Base-by-base conservation (phyloP, 1,140 invertebrate species). In the Drosophila leontia region DNA sequence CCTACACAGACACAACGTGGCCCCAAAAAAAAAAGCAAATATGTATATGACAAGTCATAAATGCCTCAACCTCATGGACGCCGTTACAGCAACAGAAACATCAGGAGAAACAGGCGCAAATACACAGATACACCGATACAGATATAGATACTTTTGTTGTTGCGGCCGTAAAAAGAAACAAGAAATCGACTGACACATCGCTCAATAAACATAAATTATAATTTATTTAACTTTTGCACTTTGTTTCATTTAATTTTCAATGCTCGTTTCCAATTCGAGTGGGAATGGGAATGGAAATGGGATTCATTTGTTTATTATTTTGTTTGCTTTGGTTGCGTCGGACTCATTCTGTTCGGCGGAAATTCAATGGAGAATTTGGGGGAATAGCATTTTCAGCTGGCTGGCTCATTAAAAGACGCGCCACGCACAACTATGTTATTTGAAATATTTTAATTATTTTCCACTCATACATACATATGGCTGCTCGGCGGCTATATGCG, bases 131-230 rank as follows among this genome's bases (percentile, higher is more conserved):
- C 53, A 23, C 19, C 34, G 47, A 13, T 42, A 67, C 50, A 67
- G 61, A 60, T 42, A 67, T 42, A 67, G 61, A 60, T 61, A 59
- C 58, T 75, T 78, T 85, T 78, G 74, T 71, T 80, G 78, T 57
- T 68, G 55, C 39, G 47, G 60, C 85, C 83, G 76, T 82, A 79
- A 87, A 86, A 63, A 53, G 77, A 65, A 51, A 79, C 65, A 51
- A 68, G 53, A 78, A 74, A 76, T 77, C 78, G 77, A 84, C 71
- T 84, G 81, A 78, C 85, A 75, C 64, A 90, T 88, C 81, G 81
- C 85, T 78, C 85, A 88, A 88, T 88, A 90, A 88, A 88, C 84
- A 88, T 88, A 88, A 88, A 88, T 87, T 88, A 88, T 62, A 87
- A 88, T 88, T 88, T 80, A 88, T 88, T 71, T 78, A 87, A 88